phyloP scores from a whole-genome alignment of 30 jellyfish, hydroid and myxozoan species.

The Catostylus mosaicus region DNA sequence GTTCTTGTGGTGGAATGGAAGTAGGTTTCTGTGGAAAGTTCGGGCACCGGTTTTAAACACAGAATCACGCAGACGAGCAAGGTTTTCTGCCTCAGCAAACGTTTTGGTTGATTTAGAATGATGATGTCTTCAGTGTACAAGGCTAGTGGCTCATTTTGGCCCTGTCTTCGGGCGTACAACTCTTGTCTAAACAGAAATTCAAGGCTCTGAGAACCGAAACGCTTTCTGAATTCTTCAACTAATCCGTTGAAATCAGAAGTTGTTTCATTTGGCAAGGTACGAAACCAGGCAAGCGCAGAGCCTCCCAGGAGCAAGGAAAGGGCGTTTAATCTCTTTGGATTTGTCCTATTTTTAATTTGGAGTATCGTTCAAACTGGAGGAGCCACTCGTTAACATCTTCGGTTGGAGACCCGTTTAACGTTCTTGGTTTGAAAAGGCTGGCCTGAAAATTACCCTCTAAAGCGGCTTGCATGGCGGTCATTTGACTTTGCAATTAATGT shows the following conservation, averaged over 20 bases:
- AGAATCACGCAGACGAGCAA: slow-evolving; percentile 19
- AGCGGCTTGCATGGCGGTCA: slow-evolving; percentile 4
- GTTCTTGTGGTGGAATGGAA: too few relatives aligned
- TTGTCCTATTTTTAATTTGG: background rate
- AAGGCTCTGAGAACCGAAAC: background rate
- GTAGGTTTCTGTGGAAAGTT: too few relatives aligned
- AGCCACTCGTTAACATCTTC: slow-evolving; percentile 6
- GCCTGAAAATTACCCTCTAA: slow-evolving; percentile 11
- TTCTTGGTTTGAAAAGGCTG: slow-evolving; percentile 15
- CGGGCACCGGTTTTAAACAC: background rate
- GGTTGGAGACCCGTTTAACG: slow-evolving; percentile 1
- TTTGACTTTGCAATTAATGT: slow-evolving; percentile 15
- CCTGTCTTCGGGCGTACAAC: slow-evolving; percentile 2
- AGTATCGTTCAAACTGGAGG: background rate
- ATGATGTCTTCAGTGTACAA: background rate
- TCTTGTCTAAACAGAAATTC: slow-evolving; percentile 30
- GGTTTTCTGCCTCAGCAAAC: slow-evolving; percentile 36
- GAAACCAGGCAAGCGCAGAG: slow-evolving; percentile 7
- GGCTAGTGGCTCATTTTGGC: slow-evolving; percentile 14
- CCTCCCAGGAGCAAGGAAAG: background rate
- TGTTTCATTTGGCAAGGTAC: slow-evolving; percentile 24
- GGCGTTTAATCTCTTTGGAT: background rate
- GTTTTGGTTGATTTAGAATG: background rate
- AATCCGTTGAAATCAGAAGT: background rate
- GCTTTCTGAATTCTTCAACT: background rate